These are phyloP conservation scores for Hypotaenidia okinawae DNA, from an alignment of 2,797 vertebrate genomes.

Conservation along the genomic window DNA sequence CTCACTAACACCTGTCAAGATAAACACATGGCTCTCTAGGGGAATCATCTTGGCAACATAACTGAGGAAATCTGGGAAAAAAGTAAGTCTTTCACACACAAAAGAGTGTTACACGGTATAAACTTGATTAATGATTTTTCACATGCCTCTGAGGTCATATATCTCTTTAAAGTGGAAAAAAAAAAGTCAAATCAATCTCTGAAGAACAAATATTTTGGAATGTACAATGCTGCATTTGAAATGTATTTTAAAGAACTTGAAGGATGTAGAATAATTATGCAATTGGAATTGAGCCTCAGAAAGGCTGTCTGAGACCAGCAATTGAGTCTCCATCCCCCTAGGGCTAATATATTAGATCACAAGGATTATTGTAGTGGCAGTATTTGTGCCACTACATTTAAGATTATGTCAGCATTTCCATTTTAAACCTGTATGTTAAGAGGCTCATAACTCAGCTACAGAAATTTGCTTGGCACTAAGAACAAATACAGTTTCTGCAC, in stretches of 20 bases:
- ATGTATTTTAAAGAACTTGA: constrained; percentile 51
- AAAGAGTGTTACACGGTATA: constrained; percentile 18
- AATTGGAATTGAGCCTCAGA: constrained; percentile 52
- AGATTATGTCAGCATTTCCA: constrained; percentile 60
- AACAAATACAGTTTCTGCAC: constrained; percentile 2
- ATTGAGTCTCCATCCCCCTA: constrained; percentile 40
- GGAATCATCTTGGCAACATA: constrained; percentile 73
- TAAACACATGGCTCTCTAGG: constrained; percentile 76
- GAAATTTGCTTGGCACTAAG: constrained; percentile 20
- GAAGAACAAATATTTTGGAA: constrained; percentile 61
- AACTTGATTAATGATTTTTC: constrained; percentile 69
- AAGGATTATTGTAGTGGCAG: constrained; percentile 45
- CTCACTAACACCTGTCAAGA: constrained; percentile 81
- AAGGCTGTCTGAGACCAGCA: constrained; percentile 40
- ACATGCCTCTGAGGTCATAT: constrained; percentile 54
- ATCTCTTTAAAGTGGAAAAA: constrained; percentile 33
- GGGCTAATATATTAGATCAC: constrained; percentile 65
- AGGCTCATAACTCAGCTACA: constrained; percentile 60
- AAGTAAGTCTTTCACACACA: constrained; percentile 57
- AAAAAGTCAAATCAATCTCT: constrained; percentile 32
- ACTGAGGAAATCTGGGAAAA: constrained; percentile 66
- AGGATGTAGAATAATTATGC: constrained; percentile 54
- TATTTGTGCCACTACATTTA: constrained; percentile 66
- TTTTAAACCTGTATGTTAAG: constrained; percentile 53
- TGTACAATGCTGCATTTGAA: constrained; percentile 34